phyloP scores from a whole-genome alignment of 2,797 vertebrate genomes.

The Sphenodon punctatus region DNA sequence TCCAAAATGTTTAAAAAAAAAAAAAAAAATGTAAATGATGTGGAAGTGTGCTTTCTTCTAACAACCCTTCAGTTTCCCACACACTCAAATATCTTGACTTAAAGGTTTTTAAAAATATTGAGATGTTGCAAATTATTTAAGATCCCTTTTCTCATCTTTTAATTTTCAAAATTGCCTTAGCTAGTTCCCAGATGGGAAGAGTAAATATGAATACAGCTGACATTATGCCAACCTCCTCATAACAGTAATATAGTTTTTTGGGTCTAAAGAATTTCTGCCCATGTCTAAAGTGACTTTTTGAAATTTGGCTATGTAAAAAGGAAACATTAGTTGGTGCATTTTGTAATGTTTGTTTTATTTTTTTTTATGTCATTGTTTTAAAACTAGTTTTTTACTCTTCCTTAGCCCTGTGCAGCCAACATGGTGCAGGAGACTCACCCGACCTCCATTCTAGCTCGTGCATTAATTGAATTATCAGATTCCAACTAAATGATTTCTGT shows the following conservation, averaged over 20 bases:
- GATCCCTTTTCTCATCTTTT: background rate
- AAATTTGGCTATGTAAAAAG: background rate
- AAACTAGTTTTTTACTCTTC: background rate
- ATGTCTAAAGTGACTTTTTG: background rate
- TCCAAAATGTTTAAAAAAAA: background rate
- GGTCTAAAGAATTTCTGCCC: background rate
- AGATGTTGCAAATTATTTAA: background rate
- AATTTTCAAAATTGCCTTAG: background rate
- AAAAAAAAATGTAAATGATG: conserved; percentile 1
- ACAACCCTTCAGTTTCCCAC: background rate
- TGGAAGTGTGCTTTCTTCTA: background rate
- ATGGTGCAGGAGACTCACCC: background rate
- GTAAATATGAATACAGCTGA: background rate
- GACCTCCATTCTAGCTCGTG: background rate
- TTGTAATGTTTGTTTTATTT: background rate
- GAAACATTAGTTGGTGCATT: accelerated
- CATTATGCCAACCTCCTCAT: conserved; percentile 30
- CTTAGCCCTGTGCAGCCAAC: too few species aligned
- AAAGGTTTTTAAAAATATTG: background rate
- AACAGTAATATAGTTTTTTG: conserved; percentile 25
- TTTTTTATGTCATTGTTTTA: background rate
- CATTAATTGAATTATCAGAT: accelerated
- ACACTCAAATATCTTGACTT: background rate
- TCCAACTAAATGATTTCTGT: background rate
- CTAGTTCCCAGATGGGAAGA: background rate